A percentile compares a stretch with the other conserved stretches of the same genome.
These are phyloP conservation scores for Lepus oiostolus DNA, from an alignment of 2,797 vertebrate genomes.

Conservation along the genomic window DNA sequence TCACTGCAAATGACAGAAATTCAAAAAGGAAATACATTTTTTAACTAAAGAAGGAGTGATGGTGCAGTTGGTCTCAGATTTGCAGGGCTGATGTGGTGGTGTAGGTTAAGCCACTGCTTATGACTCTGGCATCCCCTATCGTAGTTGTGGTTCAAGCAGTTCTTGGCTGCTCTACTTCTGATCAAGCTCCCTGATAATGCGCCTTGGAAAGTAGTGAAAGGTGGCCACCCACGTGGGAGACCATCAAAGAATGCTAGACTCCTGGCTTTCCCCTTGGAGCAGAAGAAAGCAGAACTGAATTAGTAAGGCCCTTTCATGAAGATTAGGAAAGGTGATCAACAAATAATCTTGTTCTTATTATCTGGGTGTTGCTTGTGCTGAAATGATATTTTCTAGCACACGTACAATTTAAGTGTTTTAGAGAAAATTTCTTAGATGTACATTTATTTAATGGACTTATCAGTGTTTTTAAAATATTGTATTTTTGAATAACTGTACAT, in stretches of 20 bases:
- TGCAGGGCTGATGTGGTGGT: too few species aligned
- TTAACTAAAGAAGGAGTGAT: neutral
- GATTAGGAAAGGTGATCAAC: neutral
- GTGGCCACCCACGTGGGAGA: too few species aligned
- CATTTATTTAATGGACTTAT: constrained; percentile 5
- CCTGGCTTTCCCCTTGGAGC: neutral
- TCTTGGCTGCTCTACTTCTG: too few species aligned
- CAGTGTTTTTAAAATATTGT: constrained; percentile 37
- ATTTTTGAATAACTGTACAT: neutral
- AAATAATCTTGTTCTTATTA: neutral
- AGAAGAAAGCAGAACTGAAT: neutral
- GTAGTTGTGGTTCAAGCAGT: too few species aligned
- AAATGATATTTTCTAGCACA: constrained; percentile 7
- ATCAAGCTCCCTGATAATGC: too few species aligned
- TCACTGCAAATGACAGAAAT: neutral
- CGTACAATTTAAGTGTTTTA: constrained; percentile 25
- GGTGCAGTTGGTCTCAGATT: neutral
- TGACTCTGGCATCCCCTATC: too few species aligned
- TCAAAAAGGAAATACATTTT: neutral
- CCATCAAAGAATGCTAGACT: too few species aligned
- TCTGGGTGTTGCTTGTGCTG: neutral
- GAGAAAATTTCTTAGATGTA: neutral
- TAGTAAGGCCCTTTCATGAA: neutral
- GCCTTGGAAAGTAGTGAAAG: too few species aligned
- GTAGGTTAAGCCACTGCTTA: too few species aligned